Conservation (phyloP, 2,888 invertebrate genomes). For the Homarus gammarus region DNA sequence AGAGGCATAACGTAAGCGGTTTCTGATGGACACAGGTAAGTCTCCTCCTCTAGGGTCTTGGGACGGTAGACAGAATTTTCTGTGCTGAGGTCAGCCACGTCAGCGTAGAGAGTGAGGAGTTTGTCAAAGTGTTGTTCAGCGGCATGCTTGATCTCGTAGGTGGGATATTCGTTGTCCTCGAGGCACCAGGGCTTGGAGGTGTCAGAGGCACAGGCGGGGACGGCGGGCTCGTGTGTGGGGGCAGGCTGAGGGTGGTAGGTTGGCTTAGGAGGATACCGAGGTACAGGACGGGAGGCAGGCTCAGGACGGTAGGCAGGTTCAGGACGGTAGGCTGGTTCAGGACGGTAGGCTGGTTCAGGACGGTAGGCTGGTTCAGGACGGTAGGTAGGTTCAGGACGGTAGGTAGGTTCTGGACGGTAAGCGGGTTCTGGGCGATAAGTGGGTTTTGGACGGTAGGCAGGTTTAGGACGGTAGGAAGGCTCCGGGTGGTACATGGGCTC, state of each 20-base stretch:
- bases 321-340: neutral
- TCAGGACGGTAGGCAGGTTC: neutral
- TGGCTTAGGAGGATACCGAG: neutral
- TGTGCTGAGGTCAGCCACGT: slow-evolving; percentile 66
- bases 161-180: slow-evolving; percentile 59
- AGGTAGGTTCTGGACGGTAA: slow-evolving; percentile 17
- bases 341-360: slow-evolving; percentile 6
- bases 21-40: slow-evolving; percentile 77
- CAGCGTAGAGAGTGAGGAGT: slow-evolving; percentile 74
- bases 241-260: slow-evolving; percentile 6
- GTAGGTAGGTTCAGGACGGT: slow-evolving; percentile 10
- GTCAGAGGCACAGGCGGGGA: slow-evolving; percentile 74
- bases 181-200: slow-evolving; percentile 64
- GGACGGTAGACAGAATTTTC: slow-evolving; percentile 54
- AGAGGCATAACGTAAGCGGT: slow-evolving; percentile 76
- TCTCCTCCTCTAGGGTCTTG: slow-evolving; percentile 74
- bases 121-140: slow-evolving; percentile 64
- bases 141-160: slow-evolving; percentile 69
- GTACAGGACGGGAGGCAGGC: neutral
- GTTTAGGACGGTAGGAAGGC: neutral
- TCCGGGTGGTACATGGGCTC: neutral
- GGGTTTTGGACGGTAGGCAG: neutral
- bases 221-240: slow-evolving; percentile 19
- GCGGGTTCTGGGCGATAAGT: neutral
- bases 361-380: slow-evolving; percentile 23